Evolutionary conservation across 2,113 vertebrate genomes (phyloP), one percentile per base, ranked within the genome.

Genomic region (Oncorhynchus gorbuscha): DNA sequence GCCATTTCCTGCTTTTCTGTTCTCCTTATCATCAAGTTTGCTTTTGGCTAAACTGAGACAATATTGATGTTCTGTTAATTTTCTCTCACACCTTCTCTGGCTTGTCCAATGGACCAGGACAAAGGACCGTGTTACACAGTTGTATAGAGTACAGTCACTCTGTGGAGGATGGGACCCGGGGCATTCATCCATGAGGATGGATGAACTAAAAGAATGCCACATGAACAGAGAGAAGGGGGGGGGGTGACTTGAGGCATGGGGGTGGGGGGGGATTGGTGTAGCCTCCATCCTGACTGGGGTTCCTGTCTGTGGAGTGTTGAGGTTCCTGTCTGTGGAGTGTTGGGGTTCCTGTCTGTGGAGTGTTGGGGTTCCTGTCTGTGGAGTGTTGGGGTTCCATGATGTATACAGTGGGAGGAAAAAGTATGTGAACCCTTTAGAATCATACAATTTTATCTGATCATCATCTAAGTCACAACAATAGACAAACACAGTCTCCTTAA

Each of bases 141-240:
- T 66, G 51, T 7, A 39, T 20, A 51, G 39, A 72, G 61, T 72
- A 18, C 26, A 73, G 76, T 65, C 9, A 64, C 76, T 74, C 32
- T 80, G 76, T 72, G 71, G 18, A 71, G 71, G 64, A 70, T 5
- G 51, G 35, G 80, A 72, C 68, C 26, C 39, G 58, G 67, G 49
- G 7, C 13, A 13, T 39, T 74, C 28, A 26, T 22, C 20, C 35
- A 45, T 30, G 39, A 77, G 28, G 48, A 2, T 24, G 55, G 45
- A 26, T 2, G 4, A 28, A 49, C 51, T 49, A 65, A 67, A 30
- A 45, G 69, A 26, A 16, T 4, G 28, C 16, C 13, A 71, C 39
- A 13, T 45, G 20, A 69, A 48, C 13, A 72, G 13, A 70, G 66
- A 48, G n/a, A 39, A 69, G 32, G 32, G 76, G 18, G 59, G 8